Percentiles rank a stretch among this genome's conserved stretches.
phyloP scores from a whole-genome alignment of 2,888 invertebrate genomes.

The Hesperia comma region DNA sequence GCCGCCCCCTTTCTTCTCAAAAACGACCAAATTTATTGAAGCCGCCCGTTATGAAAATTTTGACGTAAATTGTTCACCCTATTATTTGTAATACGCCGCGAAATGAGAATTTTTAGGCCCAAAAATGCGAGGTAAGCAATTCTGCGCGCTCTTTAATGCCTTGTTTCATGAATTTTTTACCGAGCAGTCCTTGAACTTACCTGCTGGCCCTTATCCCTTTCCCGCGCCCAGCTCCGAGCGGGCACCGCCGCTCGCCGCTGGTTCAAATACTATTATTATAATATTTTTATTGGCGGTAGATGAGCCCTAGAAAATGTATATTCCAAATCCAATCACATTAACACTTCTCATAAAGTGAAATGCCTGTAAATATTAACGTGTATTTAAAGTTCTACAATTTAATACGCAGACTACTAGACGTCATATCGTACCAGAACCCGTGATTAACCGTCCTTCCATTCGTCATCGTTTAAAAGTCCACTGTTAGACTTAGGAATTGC shows the following conservation, averaged over 20 bases:
- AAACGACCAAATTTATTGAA: slow-evolving; percentile 36
- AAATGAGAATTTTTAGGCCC: slow-evolving; percentile 34
- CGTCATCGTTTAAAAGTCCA: too few species aligned
- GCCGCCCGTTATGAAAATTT: slow-evolving; percentile 32
- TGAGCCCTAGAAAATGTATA: background rate
- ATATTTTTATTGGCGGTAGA: background rate
- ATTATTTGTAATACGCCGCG: slow-evolving; percentile 36
- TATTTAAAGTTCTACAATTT: too few species aligned
- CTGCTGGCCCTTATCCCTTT: background rate
- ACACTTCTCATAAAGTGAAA: background rate
- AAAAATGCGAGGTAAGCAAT: slow-evolving; percentile 27
- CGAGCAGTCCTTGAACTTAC: slow-evolving; percentile 1
- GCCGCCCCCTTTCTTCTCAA: slow-evolving; percentile 32
- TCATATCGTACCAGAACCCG: too few species aligned
- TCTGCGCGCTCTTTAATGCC: slow-evolving; percentile 14
- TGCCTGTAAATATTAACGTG: too few species aligned
- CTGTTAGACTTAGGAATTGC: too few species aligned
- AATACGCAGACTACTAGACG: too few species aligned
- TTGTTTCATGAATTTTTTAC: slow-evolving; percentile 21
- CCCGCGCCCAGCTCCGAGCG: background rate
- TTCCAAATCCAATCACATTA: too few species aligned
- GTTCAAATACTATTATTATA: background rate
- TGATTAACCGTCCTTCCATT: too few species aligned
- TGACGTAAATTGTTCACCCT: slow-evolving; percentile 34
- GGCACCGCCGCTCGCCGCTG: background rate